Percentiles rank a stretch among this genome's conserved stretches.
Conservation (phyloP, 2,113 vertebrate genomes). For the Caranx ignobilis region DNA sequence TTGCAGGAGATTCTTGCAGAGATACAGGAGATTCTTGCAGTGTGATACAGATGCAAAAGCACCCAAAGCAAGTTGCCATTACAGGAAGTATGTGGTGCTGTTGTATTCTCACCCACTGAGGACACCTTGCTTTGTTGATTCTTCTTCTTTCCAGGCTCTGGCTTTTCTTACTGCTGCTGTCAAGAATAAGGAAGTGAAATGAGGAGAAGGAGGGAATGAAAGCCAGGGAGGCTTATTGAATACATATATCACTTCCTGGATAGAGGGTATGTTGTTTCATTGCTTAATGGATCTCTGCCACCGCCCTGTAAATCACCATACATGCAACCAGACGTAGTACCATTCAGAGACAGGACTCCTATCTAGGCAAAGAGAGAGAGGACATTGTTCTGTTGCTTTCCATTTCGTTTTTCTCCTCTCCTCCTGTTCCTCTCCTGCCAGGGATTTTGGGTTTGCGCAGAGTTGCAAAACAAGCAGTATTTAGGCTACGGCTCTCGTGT, state of each 20-base stretch:
- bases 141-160: slow-evolving; percentile 39
- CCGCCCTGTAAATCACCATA: slow-evolving; percentile 68
- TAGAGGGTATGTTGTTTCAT: slow-evolving; percentile 73
- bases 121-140: slow-evolving; percentile 49
- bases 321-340: slow-evolving; percentile 37
- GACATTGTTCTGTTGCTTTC: slow-evolving; percentile 48
- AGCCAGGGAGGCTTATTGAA: slow-evolving; percentile 73
- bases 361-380: slow-evolving; percentile 32
- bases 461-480: slow-evolving; percentile 52
- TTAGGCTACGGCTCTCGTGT: slow-evolving; percentile 37
- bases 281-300: slow-evolving; percentile 76
- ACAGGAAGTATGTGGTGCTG: slow-evolving; percentile 14
- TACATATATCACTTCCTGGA: slow-evolving; percentile 78
- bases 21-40: background rate
- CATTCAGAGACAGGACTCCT: slow-evolving; percentile 47
- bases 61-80: slow-evolving; percentile 34
- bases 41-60: slow-evolving; percentile 7
- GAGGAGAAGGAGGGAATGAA: slow-evolving; percentile 62
- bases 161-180: slow-evolving; percentile 65
- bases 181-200: slow-evolving; percentile 68
- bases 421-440: slow-evolving; percentile 6
- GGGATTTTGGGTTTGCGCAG: slow-evolving; percentile 25
- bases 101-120: slow-evolving; percentile 35
- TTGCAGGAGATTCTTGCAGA: background rate
- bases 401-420: slow-evolving; percentile 26